Conservation (phyloP, 2,113 vertebrate genomes). For the Actenoides hombroni region DNA sequence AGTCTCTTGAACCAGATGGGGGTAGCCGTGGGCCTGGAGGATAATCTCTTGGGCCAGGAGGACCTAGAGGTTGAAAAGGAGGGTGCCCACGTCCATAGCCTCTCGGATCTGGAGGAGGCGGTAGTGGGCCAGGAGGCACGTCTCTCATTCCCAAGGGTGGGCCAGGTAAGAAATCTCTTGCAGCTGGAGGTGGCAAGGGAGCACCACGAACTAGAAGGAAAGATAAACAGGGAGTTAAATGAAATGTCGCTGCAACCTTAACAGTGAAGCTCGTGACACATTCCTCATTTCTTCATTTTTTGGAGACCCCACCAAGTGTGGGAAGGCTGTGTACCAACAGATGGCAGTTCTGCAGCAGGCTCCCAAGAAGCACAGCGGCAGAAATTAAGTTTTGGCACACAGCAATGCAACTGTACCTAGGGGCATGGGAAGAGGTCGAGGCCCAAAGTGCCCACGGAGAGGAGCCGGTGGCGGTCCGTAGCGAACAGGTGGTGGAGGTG, state of each 20-base stretch:
- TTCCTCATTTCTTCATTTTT: not conserved
- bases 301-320: accelerated
- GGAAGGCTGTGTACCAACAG: accelerated
- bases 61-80: slow-evolving; percentile 58
- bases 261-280: accelerated
- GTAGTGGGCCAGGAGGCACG: slow-evolving; percentile 73
- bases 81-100: slow-evolving; percentile 70
- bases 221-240: not conserved
- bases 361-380: accelerated
- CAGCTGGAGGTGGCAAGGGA: slow-evolving; percentile 59
- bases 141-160: slow-evolving; percentile 68
- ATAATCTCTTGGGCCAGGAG: slow-evolving; percentile 68
- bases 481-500: slow-evolving; percentile 59
- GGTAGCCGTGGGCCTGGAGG: slow-evolving; percentile 72
- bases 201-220: slow-evolving; percentile 65
- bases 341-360: not conserved
- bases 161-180: slow-evolving; percentile 73
- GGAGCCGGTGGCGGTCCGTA: slow-evolving; percentile 76
- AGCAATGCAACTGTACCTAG: slow-evolving; percentile 48
- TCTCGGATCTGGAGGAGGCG: slow-evolving; percentile 54
- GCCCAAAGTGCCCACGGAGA: slow-evolving; percentile 70
- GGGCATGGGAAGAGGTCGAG: slow-evolving; percentile 75
- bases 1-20: slow-evolving; percentile 66
- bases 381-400: not conserved
- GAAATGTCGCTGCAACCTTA: not conserved